phyloP scores from a whole-genome alignment of 2,797 vertebrate genomes.

The Ctenopoma kingsleyae region DNA sequence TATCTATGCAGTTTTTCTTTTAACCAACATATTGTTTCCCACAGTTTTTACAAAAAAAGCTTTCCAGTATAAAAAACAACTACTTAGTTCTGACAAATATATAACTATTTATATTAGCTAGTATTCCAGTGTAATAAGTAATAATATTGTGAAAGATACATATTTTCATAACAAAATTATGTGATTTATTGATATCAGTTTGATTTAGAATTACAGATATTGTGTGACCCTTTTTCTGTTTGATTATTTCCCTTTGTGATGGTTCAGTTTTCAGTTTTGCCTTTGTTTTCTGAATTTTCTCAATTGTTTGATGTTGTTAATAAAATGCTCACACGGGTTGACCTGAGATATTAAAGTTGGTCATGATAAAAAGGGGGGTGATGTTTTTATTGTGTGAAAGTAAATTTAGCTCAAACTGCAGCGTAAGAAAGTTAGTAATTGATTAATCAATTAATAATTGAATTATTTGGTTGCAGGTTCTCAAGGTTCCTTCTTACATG shows the following conservation, averaged over 20 bases:
- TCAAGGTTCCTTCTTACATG: neutral
- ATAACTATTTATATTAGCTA: neutral
- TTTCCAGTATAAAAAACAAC: neutral
- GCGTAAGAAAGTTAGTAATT: neutral
- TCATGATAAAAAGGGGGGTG: too few species aligned
- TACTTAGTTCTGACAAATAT: slow-evolving; percentile 7
- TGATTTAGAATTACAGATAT: slow-evolving; percentile 23
- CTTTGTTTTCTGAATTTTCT: neutral
- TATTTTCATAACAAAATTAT: neutral
- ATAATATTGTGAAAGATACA: neutral
- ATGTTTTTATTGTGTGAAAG: neutral
- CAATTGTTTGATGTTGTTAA: neutral
- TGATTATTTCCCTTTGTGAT: neutral
- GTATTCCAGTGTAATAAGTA: neutral
- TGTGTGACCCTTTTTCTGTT: slow-evolving; percentile 23
- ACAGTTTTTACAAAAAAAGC: neutral
- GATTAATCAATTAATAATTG: too few species aligned
- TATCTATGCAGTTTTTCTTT: neutral
- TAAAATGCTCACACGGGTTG: neutral
- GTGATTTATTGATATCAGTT: slow-evolving; percentile 2
- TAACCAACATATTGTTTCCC: neutral
- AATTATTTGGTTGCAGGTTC: neutral
- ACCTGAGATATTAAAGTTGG: neutral
- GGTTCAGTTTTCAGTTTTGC: neutral
- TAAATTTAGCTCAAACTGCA: neutral